Conservation (phyloP, 1,140 invertebrate species). For the Oryctes rhinoceros region DNA sequence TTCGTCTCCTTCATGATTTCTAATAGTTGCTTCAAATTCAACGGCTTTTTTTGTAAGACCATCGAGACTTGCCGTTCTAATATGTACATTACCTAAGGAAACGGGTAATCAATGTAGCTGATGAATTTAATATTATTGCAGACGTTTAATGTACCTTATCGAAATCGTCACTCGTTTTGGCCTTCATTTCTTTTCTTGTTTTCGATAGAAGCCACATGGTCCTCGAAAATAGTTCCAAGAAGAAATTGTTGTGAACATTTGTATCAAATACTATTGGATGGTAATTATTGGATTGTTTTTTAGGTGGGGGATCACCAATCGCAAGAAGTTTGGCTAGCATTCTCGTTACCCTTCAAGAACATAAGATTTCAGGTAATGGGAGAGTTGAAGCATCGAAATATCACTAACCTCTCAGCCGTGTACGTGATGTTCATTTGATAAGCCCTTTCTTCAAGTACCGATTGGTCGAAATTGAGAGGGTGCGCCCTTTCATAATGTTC, state of each 20-base stretch:
- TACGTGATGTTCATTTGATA: constrained; percentile 53
- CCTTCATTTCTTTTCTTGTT: constrained; percentile 58
- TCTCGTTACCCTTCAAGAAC: constrained; percentile 47
- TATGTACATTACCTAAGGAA: constrained; percentile 50
- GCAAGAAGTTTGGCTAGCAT: constrained; percentile 53
- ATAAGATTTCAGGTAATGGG: no score
- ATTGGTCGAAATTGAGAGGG: constrained; percentile 53
- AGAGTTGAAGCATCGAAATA: neutral
- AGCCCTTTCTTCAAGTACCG: constrained; percentile 54
- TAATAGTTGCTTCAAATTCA: constrained; percentile 51
- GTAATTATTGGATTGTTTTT: constrained; percentile 51
- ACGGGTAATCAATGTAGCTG: neutral
- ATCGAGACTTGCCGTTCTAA: constrained; percentile 54
- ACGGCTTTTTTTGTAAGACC: constrained; percentile 51
- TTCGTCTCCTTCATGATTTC: constrained; percentile 49
- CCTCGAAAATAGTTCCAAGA: constrained; percentile 57
- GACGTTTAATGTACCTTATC: constrained; percentile 45
- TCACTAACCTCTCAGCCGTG: constrained; percentile 53
- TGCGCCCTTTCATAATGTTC: constrained; percentile 54
- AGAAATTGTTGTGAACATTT: constrained; percentile 51
- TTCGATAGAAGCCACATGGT: constrained; percentile 57
- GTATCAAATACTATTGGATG: constrained; percentile 55
- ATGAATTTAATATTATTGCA: no score
- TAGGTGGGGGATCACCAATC: constrained; percentile 51
- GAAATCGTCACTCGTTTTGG: constrained; percentile 53